phyloP scores from a whole-genome alignment of 2,113 vertebrate genomes.

The Crypturellus undulatus region DNA sequence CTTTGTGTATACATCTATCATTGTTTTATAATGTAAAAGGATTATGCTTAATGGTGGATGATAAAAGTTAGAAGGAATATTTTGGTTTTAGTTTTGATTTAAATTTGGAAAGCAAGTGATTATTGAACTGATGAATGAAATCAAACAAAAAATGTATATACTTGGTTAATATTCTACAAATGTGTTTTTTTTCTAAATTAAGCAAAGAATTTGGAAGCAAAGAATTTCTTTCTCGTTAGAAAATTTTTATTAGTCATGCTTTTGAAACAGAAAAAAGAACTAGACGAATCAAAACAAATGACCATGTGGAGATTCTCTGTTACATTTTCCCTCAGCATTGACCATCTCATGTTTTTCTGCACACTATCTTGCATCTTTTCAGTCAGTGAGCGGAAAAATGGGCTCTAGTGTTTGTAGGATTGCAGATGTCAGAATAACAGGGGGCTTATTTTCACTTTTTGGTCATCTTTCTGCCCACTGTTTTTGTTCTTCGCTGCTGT shows the following conservation, averaged over 20 bases:
- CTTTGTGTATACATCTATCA: background rate
- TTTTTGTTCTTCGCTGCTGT: background rate
- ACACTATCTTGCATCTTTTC: background rate
- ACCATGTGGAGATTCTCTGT: background rate
- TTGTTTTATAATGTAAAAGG: background rate
- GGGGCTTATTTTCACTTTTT: background rate
- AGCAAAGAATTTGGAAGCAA: background rate
- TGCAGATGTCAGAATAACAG: background rate
- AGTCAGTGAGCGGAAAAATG: background rate
- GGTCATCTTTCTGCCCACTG: background rate
- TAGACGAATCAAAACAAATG: background rate
- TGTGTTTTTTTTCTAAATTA: background rate
- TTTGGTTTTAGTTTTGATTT: background rate
- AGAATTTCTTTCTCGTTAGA: background rate
- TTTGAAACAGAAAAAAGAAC: background rate
- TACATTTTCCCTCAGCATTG: background rate
- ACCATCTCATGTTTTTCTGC: background rate
- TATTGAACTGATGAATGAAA: background rate
- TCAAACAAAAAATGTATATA: background rate
- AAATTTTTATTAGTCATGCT: background rate
- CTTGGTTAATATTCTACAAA: background rate
- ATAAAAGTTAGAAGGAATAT: constrained; percentile 2
- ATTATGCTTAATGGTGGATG: background rate
- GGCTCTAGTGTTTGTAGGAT: background rate
- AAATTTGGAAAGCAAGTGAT: background rate